phyloP scores from a whole-genome alignment of 2,113 vertebrate genomes.

The Chlorodrepanis virens region DNA sequence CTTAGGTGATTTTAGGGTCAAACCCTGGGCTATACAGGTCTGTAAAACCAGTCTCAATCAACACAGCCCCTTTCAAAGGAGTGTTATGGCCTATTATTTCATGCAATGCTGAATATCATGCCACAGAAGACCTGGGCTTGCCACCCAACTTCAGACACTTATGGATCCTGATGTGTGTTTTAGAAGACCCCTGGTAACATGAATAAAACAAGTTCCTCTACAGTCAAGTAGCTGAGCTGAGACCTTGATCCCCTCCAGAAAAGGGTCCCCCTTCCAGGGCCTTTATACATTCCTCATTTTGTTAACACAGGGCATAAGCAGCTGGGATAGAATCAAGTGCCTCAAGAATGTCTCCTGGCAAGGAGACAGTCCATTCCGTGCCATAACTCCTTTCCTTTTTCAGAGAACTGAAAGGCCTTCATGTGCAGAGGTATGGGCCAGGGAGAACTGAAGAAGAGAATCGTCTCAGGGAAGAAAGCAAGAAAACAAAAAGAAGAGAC shows the following conservation, averaged over 20 bases:
- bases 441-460: neutral
- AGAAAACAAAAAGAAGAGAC: neutral
- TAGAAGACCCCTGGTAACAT: neutral
- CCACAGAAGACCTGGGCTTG: neutral
- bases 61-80: neutral
- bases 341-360: neutral
- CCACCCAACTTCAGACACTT: neutral
- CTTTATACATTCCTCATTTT: neutral
- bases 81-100: neutral
- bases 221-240: neutral
- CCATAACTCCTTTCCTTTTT: neutral
- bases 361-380: neutral
- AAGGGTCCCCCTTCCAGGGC: neutral
- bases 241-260: neutral
- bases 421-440: neutral
- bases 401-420: neutral
- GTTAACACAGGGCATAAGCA: neutral
- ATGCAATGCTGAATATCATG: neutral
- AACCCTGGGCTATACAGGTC: neutral
- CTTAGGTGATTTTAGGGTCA: neutral
- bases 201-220: neutral
- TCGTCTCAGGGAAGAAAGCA: neutral
- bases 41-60: neutral
- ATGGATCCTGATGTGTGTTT: fast-evolving
- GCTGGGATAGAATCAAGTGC: neutral